Conservation (phyloP, 2,113 vertebrate genomes). For the Synchiropus splendidus region DNA sequence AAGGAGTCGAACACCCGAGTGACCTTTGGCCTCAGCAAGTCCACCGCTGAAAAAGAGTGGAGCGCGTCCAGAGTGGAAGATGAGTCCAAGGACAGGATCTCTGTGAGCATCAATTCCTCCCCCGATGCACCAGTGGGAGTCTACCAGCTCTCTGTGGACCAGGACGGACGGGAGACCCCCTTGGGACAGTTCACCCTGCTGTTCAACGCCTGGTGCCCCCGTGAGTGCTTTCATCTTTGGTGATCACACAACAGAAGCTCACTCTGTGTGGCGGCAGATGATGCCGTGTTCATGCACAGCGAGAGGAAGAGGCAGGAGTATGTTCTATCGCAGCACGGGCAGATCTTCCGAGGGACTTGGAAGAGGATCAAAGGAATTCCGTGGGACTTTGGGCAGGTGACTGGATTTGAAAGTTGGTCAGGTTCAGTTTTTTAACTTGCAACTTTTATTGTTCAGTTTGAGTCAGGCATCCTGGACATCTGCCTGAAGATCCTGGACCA, state of each 20-base stretch:
- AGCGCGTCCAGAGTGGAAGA: conserved; percentile 37
- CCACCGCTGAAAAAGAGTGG: conserved; percentile 62
- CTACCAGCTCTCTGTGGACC: conserved; percentile 72
- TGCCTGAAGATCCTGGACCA: conserved; percentile 75
- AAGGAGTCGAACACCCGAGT: conserved; percentile 63
- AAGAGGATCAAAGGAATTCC: conserved; percentile 61
- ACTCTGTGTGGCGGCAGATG: conserved; percentile 53
- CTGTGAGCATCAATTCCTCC: conserved; percentile 62
- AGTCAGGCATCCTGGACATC: conserved; percentile 69
- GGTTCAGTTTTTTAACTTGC: neutral
- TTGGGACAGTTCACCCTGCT: conserved; percentile 75
- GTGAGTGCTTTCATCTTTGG: conserved; percentile 48
- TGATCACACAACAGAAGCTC: neutral
- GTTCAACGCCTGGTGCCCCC: conserved; percentile 83
- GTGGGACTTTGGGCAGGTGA: conserved; percentile 88
- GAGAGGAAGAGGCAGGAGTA: conserved; percentile 70
- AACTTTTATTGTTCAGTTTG: conserved; percentile 56
- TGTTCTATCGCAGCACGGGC: conserved; percentile 74
- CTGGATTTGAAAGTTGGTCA: neutral
- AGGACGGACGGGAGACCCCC: conserved; percentile 57
- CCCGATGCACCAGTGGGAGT: conserved; percentile 66
- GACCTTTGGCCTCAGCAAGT: conserved; percentile 53
- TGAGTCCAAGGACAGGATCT: conserved; percentile 41
- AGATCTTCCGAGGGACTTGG: conserved; percentile 71
- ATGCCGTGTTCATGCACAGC: conserved; percentile 68